A percentile compares a stretch with the other conserved stretches of the same genome.
phyloP scores from a whole-genome alignment of 2,888 invertebrate genomes.

The Netelia fuscicornis region DNA sequence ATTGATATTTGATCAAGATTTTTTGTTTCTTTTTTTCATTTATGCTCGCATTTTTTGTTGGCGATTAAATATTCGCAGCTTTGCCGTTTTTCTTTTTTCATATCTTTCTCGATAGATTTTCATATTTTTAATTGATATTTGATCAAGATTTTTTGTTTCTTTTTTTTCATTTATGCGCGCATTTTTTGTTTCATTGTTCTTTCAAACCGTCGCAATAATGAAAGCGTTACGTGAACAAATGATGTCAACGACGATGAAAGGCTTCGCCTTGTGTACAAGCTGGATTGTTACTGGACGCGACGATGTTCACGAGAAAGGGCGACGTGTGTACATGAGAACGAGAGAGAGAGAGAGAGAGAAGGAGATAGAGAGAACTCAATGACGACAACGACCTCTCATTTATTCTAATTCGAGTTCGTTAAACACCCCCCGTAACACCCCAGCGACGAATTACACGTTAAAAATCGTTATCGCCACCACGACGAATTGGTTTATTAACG shows the following conservation, averaged over 20 bases:
- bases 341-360: constrained; percentile 26
- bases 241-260: constrained; percentile 25
- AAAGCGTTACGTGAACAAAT: constrained; percentile 49
- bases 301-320: constrained; percentile 32
- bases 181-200: no score
- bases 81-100: no score
- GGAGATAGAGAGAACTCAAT: constrained; percentile 51
- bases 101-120: no score
- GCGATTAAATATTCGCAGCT: no score
- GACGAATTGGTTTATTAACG: constrained; percentile 54
- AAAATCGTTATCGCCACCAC: constrained; percentile 59
- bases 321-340: not conserved
- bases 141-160: no score
- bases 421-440: constrained; percentile 53
- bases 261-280: constrained; percentile 13
- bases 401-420: constrained; percentile 72
- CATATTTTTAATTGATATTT: no score
- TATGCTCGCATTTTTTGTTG: no score
- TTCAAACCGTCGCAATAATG: not conserved
- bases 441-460: constrained; percentile 63
- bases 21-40: no score
- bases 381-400: constrained; percentile 70
- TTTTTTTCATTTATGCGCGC: no score
- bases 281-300: constrained; percentile 25
- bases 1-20: no score